Conservation (phyloP, 1,140 invertebrate genomes). For the Drosophila hydei region DNA sequence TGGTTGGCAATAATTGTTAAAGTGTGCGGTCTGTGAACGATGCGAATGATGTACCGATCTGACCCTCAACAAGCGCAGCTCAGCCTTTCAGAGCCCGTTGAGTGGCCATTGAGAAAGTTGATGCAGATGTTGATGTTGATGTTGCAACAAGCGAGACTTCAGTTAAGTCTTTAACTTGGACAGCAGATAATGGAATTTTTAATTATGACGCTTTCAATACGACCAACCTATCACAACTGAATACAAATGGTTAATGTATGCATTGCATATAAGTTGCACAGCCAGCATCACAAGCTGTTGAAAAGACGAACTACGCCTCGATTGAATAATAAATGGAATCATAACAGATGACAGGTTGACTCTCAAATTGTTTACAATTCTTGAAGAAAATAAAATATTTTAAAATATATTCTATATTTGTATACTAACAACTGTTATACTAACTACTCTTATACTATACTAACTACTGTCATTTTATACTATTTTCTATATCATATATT, state of each 20-base stretch:
- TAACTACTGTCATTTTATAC: too few relatives aligned
- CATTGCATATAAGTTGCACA: neutral
- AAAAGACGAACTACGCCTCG: neutral
- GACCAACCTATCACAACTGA: neutral
- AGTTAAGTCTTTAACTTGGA: constrained; percentile 20
- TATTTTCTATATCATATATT: too few relatives aligned
- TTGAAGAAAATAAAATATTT: neutral
- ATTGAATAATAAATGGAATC: neutral
- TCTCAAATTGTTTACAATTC: neutral
- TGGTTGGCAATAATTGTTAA: constrained; percentile 79
- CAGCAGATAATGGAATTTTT: constrained; percentile 24
- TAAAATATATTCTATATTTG: too few relatives aligned
- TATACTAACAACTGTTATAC: too few relatives aligned
- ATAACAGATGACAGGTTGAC: too few relatives aligned
- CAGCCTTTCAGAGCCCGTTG: constrained; percentile 17
- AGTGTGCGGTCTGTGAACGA: constrained; percentile 57
- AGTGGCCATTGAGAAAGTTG: constrained; percentile 40
- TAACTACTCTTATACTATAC: too few relatives aligned
- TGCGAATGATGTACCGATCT: constrained; percentile 58
- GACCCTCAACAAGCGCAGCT: constrained; percentile 1
- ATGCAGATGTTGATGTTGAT: constrained; percentile 31
- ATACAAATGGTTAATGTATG: neutral
- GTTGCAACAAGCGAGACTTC: constrained; percentile 14
- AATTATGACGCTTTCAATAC: constrained; percentile 21
- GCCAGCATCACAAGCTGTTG: neutral